These are phyloP conservation scores for Drosophila cardini DNA, from an alignment of 1,140 invertebrate genomes.

Conservation along the genomic window DNA sequence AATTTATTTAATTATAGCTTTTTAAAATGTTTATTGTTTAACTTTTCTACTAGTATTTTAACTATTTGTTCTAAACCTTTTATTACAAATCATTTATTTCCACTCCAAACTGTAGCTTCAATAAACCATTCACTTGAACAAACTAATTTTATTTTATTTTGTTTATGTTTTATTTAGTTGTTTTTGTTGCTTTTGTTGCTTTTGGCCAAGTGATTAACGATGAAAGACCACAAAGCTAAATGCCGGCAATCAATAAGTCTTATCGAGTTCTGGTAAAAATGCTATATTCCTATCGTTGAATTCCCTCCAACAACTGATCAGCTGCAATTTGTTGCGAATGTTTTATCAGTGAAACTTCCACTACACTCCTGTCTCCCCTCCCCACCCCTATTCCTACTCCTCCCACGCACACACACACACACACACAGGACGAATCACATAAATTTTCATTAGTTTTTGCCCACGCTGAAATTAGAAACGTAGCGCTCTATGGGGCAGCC, in stretches of 20 bases:
- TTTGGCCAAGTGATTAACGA: conserved; percentile 24
- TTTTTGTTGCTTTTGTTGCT: too few species aligned
- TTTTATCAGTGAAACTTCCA: conserved; percentile 20
- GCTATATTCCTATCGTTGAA: background rate
- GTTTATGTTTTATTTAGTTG: too few species aligned
- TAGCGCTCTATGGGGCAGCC: conserved; percentile 9
- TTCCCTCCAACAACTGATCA: conserved; percentile 12
- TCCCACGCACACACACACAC: background rate
- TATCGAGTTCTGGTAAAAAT: conserved; percentile 15
- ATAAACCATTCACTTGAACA: conserved; percentile 4
- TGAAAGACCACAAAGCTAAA: conserved; percentile 9
- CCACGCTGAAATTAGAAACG: conserved; percentile 45
- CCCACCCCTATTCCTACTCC: background rate
- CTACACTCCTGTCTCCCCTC: background rate
- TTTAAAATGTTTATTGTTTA: too few species aligned
- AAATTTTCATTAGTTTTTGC: conserved; percentile 53
- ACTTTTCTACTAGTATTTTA: too few species aligned
- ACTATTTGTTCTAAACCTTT: background rate
- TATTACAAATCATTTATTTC: background rate
- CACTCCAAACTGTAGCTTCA: background rate
- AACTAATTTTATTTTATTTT: background rate
- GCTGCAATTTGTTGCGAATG: conserved; percentile 50
- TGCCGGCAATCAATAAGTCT: conserved; percentile 29
- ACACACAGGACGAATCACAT: conserved; percentile 32
- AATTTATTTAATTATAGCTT: too few species aligned